Conservation (phyloP, 2,888 invertebrate species). For the Colostygia pectinataria region DNA sequence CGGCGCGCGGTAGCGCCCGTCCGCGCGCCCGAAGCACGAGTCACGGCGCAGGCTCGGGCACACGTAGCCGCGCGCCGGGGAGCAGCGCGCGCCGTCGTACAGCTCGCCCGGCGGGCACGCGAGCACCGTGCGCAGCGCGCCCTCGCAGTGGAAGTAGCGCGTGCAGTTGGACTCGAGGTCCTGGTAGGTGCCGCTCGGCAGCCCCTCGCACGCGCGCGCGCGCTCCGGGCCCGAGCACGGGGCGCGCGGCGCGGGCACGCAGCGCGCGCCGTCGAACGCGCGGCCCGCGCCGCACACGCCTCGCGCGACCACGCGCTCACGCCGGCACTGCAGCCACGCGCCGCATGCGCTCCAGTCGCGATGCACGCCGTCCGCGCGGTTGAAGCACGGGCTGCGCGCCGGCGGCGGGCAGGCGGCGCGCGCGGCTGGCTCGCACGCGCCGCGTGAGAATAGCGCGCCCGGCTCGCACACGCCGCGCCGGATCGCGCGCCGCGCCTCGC, state of each 20-base stretch:
- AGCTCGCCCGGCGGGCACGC: constrained; percentile 65
- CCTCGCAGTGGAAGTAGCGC: constrained; percentile 78
- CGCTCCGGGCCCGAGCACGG: constrained; percentile 74
- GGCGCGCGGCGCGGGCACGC: constrained; percentile 63
- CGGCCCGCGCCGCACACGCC: constrained; percentile 73
- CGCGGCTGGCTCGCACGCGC: constrained; percentile 74
- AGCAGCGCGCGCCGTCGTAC: constrained; percentile 75
- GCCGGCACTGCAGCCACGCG: constrained; percentile 77
- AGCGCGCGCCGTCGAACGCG: constrained; percentile 77
- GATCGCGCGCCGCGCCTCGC: constrained; percentile 76
- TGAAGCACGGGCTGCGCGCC: constrained; percentile 72
- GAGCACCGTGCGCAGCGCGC: constrained; percentile 62
- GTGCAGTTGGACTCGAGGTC: constrained; percentile 78
- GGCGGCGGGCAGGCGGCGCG: constrained; percentile 72
- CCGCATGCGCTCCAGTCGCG: constrained; percentile 75
- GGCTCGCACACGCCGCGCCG: constrained; percentile 81
- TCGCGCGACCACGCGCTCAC: constrained; percentile 67
- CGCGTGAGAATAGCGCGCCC: constrained; percentile 76
- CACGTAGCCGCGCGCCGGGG: constrained; percentile 54
- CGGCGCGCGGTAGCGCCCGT: constrained; percentile 80
- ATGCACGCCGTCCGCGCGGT: constrained; percentile 69
- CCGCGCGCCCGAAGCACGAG: constrained; percentile 76
- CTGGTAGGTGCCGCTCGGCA: constrained; percentile 81
- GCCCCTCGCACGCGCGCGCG: constrained; percentile 67
- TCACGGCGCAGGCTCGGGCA: constrained; percentile 77